Conservation (phyloP, 2,888 invertebrate species). For the Dryadula phaetusa region DNA sequence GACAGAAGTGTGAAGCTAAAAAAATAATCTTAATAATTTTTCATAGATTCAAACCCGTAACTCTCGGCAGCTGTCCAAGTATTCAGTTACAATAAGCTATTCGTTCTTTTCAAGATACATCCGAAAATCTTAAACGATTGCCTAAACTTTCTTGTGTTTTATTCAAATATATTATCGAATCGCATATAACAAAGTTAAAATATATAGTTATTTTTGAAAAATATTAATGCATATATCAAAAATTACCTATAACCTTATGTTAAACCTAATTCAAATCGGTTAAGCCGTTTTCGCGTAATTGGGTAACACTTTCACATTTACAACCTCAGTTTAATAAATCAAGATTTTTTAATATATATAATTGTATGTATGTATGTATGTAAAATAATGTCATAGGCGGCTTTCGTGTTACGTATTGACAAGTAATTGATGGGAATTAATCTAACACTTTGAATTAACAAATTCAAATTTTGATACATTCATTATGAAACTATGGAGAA, state of each 20-base stretch:
- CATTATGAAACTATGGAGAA: background rate
- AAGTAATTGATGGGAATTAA: background rate
- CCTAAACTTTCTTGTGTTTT: no score
- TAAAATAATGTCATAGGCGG: background rate
- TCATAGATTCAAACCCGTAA: no score
- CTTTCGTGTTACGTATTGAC: conserved; percentile 3
- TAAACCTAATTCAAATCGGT: background rate
- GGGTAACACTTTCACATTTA: conserved; percentile 19
- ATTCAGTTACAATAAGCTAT: no score
- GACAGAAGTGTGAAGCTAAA: no score
- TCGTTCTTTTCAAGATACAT: no score
- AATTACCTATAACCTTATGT: conserved; percentile 5
- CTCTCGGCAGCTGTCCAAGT: no score
- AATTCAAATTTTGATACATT: background rate
- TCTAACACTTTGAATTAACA: background rate
- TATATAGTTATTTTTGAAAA: no score
- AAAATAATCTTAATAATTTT: no score
- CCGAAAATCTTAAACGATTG: no score
- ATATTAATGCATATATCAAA: no score
- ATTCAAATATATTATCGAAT: no score
- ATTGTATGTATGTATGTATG: background rate
- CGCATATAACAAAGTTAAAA: no score
- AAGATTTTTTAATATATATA: background rate
- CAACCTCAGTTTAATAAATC: background rate
- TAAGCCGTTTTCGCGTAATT: background rate